Conservation (phyloP, 2,888 invertebrate species). For the Drosophila robusta region DNA sequence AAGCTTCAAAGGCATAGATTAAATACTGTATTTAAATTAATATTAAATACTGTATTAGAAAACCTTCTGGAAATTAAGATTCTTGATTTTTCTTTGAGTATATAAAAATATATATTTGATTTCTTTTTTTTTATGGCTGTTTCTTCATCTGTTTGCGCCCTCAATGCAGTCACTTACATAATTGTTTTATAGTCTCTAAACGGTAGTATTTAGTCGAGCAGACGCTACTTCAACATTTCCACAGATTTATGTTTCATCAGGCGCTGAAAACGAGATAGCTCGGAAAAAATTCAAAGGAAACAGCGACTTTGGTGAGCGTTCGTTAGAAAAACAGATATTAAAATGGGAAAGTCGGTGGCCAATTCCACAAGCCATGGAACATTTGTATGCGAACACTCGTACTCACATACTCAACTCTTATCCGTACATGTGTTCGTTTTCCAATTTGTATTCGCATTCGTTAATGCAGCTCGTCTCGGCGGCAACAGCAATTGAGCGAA, state of each 20-base stretch:
- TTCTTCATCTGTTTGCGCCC: background rate
- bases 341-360: slow-evolving; percentile 1
- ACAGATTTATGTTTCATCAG: background rate
- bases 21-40: too few species aligned
- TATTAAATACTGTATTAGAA: too few species aligned
- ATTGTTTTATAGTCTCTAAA: background rate
- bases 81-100: too few species aligned
- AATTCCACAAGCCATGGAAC: background rate
- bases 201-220: background rate
- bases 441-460: slow-evolving; percentile 9
- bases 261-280: slow-evolving; percentile 11
- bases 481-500: slow-evolving; percentile 20
- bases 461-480: slow-evolving; percentile 20
- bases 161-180: too few species aligned
- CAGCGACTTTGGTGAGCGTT: background rate
- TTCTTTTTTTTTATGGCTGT: background rate
- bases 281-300: background rate
- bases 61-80: too few species aligned
- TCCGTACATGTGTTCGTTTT: slow-evolving; percentile 5
- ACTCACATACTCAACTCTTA: slow-evolving; percentile 11
- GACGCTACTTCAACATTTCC: background rate
- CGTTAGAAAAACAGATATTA: background rate
- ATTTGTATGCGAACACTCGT: slow-evolving; percentile 21
- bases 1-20: too few species aligned
- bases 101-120: too few species aligned